A percentile compares a stretch with the other conserved stretches of the same genome.
Conservation (phyloP, 2,888 invertebrate genomes). For the Tridacna crocea region DNA sequence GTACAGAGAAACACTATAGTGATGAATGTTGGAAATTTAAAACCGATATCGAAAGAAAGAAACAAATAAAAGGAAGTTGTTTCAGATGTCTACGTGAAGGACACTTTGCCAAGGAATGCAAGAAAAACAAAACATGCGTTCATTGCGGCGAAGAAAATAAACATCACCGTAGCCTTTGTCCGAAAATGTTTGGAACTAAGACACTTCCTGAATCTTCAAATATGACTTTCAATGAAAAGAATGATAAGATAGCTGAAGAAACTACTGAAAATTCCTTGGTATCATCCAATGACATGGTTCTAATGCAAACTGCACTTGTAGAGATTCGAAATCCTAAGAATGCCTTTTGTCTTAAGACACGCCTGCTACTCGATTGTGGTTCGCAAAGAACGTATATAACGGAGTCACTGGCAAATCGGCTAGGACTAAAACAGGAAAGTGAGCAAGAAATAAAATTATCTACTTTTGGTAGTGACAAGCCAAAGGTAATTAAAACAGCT, state of each 20-base stretch:
- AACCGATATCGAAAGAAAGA: slow-evolving; percentile 1
- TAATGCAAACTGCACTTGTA: slow-evolving; percentile 33
- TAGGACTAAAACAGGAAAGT: slow-evolving; percentile 14
- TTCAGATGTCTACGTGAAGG: slow-evolving; percentile 19
- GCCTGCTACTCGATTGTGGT: background rate
- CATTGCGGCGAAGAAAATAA: slow-evolving; percentile 20
- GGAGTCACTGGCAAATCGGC: background rate
- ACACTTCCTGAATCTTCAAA: background rate
- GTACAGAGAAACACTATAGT: slow-evolving; percentile 7
- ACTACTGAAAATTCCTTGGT: slow-evolving; percentile 3
- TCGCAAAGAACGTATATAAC: background rate
- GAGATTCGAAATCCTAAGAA: background rate
- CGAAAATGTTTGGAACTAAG: slow-evolving; percentile 20
- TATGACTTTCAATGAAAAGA: background rate
- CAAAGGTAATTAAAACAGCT: slow-evolving; percentile 29
- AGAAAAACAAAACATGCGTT: slow-evolving; percentile 10
- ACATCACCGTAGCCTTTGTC: slow-evolving; percentile 18
- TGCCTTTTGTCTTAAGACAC: background rate
- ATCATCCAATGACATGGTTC: slow-evolving; percentile 19
- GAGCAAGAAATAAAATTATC: slow-evolving; percentile 33
- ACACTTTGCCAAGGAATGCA: slow-evolving; percentile 23
- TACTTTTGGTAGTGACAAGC: slow-evolving; percentile 36
- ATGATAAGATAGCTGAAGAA: background rate
- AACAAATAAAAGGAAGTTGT: slow-evolving; percentile 1
- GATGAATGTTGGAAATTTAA: slow-evolving; percentile 19